Evolutionary conservation across 2,888 invertebrate species (phyloP).

Genomic region (Drosophila peninsularis): DNA sequence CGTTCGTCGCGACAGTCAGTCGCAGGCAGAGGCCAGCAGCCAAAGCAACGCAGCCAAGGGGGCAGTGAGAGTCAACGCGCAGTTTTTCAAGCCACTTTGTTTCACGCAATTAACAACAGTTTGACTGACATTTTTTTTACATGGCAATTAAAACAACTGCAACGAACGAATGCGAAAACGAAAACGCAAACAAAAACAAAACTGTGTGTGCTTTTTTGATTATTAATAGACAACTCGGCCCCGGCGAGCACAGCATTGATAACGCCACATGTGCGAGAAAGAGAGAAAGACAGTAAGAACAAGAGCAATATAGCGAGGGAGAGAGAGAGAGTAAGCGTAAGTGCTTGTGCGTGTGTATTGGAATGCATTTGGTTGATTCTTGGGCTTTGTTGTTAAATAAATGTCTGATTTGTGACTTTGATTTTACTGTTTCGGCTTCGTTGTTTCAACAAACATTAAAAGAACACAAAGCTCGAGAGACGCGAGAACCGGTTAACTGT

Average conservation of each 20-base stretch:
- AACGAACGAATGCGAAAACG: conserved; percentile 19
- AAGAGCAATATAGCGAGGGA: neutral
- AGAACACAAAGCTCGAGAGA: conserved; percentile 39
- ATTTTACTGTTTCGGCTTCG: conserved; percentile 25
- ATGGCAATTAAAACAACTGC: conserved; percentile 51
- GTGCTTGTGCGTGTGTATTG: conserved; percentile 34
- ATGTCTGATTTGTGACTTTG: conserved; percentile 39
- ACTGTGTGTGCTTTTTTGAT: conserved; percentile 28
- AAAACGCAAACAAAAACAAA: conserved; percentile 17
- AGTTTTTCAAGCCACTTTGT: conserved; percentile 32
- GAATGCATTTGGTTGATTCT: conserved; percentile 73
- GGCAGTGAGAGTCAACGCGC: conserved; percentile 40
- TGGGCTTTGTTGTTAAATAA: conserved; percentile 61
- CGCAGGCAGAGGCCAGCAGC: conserved; percentile 70
- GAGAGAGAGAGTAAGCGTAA: conserved; percentile 17
- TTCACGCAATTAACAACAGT: conserved; percentile 27
- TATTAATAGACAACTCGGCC: conserved; percentile 61
- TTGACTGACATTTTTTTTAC: conserved; percentile 37
- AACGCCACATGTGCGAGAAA: conserved; percentile 28
- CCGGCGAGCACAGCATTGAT: conserved; percentile 46
- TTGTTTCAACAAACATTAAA: conserved; percentile 46
- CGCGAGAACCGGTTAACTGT: conserved; percentile 69
- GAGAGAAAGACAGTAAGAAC: neutral
- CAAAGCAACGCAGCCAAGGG: conserved; percentile 52
- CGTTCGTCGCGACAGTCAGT: conserved; percentile 56